phyloP scores from a whole-genome alignment of 2,888 invertebrate genomes.

The Mimachlamys varia region DNA sequence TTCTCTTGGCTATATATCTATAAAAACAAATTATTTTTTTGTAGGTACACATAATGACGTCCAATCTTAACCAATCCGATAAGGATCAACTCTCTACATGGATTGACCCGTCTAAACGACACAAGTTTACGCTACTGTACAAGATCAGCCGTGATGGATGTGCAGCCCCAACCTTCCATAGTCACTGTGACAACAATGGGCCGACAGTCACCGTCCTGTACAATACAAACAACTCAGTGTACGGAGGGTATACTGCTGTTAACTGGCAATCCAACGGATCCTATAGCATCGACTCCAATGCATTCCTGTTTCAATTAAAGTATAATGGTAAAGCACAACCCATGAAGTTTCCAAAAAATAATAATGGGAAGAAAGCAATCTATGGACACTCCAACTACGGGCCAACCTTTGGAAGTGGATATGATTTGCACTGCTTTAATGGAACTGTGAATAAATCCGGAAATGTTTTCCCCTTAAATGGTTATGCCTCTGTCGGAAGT shows the following conservation, averaged over 20 bases:
- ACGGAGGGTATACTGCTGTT: constrained; percentile 57
- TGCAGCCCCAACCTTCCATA: constrained; percentile 56
- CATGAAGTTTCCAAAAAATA: constrained; percentile 52
- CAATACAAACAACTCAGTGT: constrained; percentile 58
- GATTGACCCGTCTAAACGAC: constrained; percentile 53
- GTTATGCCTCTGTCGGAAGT: background rate
- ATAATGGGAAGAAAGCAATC: constrained; percentile 38
- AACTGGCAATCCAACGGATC: constrained; percentile 53
- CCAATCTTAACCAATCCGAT: background rate
- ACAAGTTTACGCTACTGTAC: constrained; percentile 55
- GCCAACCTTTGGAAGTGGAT: constrained; percentile 40
- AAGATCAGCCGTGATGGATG: constrained; percentile 58
- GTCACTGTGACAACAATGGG: constrained; percentile 62
- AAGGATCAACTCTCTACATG: constrained; percentile 56
- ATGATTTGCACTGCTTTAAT: background rate
- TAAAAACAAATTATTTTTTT: background rate
- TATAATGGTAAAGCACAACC: constrained; percentile 45
- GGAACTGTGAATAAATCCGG: constrained; percentile 24
- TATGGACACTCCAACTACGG: constrained; percentile 36
- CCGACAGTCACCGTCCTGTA: constrained; percentile 62
- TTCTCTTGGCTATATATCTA: too few relatives aligned
- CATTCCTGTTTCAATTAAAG: constrained; percentile 59
- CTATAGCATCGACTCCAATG: constrained; percentile 49
- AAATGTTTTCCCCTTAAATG: constrained; percentile 37
- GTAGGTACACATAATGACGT: background rate